phyloP scores from a whole-genome alignment of 2,797 vertebrate genomes.

The Megaceryle alcyon region DNA sequence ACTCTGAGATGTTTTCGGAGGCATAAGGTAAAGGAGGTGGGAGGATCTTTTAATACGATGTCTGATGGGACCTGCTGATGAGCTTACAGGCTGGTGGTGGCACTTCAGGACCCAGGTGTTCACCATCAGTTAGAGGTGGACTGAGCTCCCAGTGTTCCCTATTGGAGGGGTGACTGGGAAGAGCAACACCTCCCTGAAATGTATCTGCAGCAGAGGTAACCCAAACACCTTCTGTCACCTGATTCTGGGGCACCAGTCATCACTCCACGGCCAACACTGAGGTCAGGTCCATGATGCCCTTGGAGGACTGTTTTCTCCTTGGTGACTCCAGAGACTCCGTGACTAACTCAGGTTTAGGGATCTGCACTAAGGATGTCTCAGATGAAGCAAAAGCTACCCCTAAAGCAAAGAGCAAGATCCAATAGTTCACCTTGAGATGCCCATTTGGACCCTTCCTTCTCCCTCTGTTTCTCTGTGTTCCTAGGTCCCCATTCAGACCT shows the following conservation, averaged over 20 bases:
- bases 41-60: not conserved
- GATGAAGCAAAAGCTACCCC: too few relatives aligned
- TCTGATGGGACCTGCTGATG: not conserved
- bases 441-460: not conserved
- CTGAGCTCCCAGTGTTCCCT: accelerated
- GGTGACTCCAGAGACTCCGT: not conserved
- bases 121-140: not conserved
- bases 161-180: accelerated
- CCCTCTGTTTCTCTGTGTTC: not conserved
- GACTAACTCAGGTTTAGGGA: not conserved
- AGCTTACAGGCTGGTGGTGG: not conserved
- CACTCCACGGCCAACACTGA: not conserved
- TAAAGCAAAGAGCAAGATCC: not conserved
- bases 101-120: not conserved
- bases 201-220: not conserved
- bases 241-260: not conserved
- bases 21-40: not conserved
- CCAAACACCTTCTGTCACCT: accelerated
- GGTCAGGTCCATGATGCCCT: not conserved
- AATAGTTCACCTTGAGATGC: accelerated
- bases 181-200: not conserved
- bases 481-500: not conserved
- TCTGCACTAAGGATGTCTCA: not conserved
- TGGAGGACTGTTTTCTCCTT: not conserved
- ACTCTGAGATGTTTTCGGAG: not conserved